These are phyloP conservation scores for Daboia siamensis DNA, from an alignment of 2,113 vertebrate species.

Conservation along the genomic window DNA sequence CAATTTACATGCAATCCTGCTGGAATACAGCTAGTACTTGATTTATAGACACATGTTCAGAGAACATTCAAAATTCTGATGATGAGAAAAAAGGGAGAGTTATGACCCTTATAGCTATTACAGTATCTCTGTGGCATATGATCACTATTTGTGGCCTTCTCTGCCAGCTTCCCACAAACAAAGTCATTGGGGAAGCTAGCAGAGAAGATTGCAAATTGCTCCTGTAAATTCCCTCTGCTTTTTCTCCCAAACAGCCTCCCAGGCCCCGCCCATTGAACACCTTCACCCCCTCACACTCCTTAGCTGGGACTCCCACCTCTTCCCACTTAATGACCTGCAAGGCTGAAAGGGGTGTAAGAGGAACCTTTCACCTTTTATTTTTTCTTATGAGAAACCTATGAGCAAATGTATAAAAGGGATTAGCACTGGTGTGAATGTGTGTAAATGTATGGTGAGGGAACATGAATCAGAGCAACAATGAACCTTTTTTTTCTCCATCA, in stretches of 20 bases:
- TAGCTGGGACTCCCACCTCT: not conserved
- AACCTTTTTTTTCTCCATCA: conserved; percentile 49
- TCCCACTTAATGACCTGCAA: not conserved
- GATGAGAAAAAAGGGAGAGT: not conserved
- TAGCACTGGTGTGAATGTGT: conserved; percentile 38
- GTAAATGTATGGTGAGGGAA: conserved; percentile 56
- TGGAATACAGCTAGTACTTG: not conserved
- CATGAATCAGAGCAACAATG: conserved; percentile 59
- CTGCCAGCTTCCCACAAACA: not conserved
- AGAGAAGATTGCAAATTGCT: not conserved
- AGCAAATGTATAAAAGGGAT: conserved; percentile 55
- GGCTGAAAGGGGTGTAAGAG: not conserved
- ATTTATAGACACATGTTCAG: not conserved
- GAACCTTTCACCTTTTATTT: not conserved
- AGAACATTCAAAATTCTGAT: not conserved
- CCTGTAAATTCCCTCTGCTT: not conserved
- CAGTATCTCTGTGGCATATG: not conserved
- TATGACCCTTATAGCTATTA: not conserved
- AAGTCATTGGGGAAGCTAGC: not conserved
- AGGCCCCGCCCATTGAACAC: not conserved
- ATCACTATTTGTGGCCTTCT: not conserved
- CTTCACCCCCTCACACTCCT: not conserved
- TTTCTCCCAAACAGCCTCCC: not conserved
- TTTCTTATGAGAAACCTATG: conserved; percentile 44
- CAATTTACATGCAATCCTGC: not conserved